Evolutionary conservation across 1,140 invertebrate genomes (phyloP).

Genomic region (Drosophila mauritiana): DNA sequence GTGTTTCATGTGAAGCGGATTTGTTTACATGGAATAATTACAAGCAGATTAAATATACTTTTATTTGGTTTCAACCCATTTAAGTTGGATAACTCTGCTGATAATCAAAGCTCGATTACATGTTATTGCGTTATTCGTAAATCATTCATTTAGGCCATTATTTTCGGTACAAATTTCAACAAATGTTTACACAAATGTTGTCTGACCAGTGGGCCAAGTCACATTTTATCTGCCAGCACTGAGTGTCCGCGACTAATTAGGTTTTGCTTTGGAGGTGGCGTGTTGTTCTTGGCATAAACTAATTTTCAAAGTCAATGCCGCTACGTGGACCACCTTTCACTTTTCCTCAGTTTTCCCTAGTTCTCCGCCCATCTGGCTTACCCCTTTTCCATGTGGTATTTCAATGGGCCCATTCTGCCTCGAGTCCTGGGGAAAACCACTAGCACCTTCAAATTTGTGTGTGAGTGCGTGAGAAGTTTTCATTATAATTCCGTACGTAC

Average conservation of each 20-base stretch:
- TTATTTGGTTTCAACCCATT: too few species aligned
- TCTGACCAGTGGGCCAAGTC: slow-evolving; percentile 4
- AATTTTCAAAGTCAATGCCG: slow-evolving; percentile 77
- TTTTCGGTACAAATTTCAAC: too few species aligned
- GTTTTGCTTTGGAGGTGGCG: slow-evolving; percentile 12
- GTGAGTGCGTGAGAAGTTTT: slow-evolving; percentile 68
- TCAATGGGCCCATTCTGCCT: slow-evolving; percentile 14
- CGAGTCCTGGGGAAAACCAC: slow-evolving; percentile 19
- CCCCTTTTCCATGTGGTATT: slow-evolving; percentile 21
- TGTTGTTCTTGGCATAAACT: slow-evolving; percentile 38
- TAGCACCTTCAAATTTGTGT: background rate
- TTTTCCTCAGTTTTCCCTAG: slow-evolving; percentile 8
- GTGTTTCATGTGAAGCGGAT: slow-evolving; percentile 37
- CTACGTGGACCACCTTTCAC: slow-evolving; percentile 37
- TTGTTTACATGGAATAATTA: slow-evolving; percentile 50
- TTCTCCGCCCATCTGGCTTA: slow-evolving; percentile 10
- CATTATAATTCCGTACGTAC: slow-evolving; percentile 64
- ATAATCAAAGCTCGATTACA: slow-evolving; percentile 36
- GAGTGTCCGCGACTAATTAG: slow-evolving; percentile 47
- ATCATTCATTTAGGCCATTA: background rate
- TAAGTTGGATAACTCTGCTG: slow-evolving; percentile 17
- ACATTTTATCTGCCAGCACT: slow-evolving; percentile 25
- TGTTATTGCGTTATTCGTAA: slow-evolving; percentile 9
- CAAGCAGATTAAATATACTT: slow-evolving; percentile 25
- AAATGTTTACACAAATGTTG: too few species aligned